phyloP scores from a whole-genome alignment of 2,113 vertebrate species.

The Tachuris rubrigastra region DNA sequence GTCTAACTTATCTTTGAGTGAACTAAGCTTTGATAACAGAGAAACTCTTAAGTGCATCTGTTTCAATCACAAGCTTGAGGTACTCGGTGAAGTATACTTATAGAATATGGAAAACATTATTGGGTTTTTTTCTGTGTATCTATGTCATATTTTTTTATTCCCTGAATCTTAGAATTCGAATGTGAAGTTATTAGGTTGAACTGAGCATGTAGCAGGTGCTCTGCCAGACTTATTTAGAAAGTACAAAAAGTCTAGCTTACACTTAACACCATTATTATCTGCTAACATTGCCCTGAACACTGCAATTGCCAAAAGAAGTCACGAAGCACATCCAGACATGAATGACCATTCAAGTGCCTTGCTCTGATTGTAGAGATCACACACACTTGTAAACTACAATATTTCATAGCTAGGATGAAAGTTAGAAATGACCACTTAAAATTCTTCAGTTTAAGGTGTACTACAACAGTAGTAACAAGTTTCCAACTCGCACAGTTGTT shows the following conservation, averaged over 20 bases:
- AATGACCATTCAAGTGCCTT: not conserved
- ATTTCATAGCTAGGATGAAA: not conserved
- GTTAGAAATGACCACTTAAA: not conserved
- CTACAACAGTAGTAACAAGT: not conserved
- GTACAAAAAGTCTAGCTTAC: not conserved
- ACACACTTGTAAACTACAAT: not conserved
- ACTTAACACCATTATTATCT: not conserved
- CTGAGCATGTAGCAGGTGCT: not conserved
- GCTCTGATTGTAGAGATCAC: not conserved
- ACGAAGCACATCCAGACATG: accelerated
- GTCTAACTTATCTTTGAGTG: not conserved
- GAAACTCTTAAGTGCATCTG: not conserved
- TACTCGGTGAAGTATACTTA: not conserved
- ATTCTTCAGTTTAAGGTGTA: not conserved
- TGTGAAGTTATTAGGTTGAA: not conserved
- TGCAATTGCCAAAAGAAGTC: not conserved
- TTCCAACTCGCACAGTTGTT: not conserved
- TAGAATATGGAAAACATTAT: not conserved
- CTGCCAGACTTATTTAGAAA: not conserved
- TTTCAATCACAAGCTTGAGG: not conserved
- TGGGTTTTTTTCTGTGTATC: not conserved
- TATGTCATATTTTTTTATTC: not conserved
- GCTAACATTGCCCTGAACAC: not conserved
- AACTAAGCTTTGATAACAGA: not conserved
- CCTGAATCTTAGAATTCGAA: not conserved